Evolutionary conservation across 2,113 vertebrate species (phyloP), one percentile per base, ranked within the genome.

Genomic region (Apteryx owenii): DNA sequence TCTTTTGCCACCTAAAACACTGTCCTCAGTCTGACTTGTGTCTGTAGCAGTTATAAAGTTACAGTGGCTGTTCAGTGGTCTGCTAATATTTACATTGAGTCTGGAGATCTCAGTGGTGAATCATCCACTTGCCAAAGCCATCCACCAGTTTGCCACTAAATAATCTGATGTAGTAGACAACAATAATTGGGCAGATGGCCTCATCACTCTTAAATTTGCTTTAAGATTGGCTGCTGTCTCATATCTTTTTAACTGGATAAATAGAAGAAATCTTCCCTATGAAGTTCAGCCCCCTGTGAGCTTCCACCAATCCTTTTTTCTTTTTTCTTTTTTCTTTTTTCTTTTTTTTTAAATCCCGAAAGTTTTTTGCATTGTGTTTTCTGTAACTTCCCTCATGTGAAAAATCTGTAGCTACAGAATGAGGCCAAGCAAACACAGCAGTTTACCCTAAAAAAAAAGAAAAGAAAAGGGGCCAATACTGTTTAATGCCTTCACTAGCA

Each of bases 41-140:
- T n/a, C 50, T 71, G 25, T 21, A 83, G 53, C 31, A 72, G 85
- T 36, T 89, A 66, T 85, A 85, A 93, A 80, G 51, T 78, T 68
- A 65, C 44, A 26, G 69, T 71, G 77, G 33, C 28, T 81, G 65
- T 65, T 95, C 72, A 64, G 23, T 26, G 40, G n/a, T 46, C 36
- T 50, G 54, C 31, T 75, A 71, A 71, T 75, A 50, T 70, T 77
- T 53, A 48, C 61, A 46, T n/a, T 46, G 50, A 89, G 31, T 33
- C 33, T 86, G 53, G 68, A 92, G 82, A 61, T 61, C 58, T 82
- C 12, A 1, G 29, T 25, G 53, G 36, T 0, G 0, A 72, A 73
- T 29, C 54, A 83, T 12, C 15, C 64, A 26, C 20, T 69, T 80
- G 19, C 36, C 80, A 81, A 75, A 81, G 36, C 8, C 16, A 22